These are phyloP conservation scores for Rhodophaea formosa DNA, from an alignment of 2,888 invertebrate genomes.

Conservation along the genomic window DNA sequence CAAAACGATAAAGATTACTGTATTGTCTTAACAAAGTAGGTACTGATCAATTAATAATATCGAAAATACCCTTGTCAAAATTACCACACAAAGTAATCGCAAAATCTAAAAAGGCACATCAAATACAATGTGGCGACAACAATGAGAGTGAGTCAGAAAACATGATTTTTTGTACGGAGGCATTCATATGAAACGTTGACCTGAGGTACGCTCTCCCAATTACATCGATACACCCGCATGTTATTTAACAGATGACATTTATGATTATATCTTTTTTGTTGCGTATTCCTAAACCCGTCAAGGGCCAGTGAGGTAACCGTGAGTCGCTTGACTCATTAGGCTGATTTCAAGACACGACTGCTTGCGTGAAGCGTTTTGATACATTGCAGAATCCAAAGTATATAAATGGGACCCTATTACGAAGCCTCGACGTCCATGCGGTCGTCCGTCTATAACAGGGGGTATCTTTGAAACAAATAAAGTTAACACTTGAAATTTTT, in stretches of 20 bases:
- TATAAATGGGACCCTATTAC: too few species aligned
- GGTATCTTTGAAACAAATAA: too few species aligned
- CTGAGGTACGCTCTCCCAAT: conserved; percentile 1
- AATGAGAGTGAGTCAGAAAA: conserved; percentile 5
- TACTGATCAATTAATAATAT: not conserved
- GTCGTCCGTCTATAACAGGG: too few species aligned
- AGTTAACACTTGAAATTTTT: too few species aligned
- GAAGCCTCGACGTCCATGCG: too few species aligned
- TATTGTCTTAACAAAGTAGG: not conserved
- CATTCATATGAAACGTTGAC: conserved; percentile 12
- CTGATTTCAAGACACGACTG: too few species aligned
- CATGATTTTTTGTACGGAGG: not conserved
- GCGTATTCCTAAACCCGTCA: not conserved
- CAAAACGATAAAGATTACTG: not conserved
- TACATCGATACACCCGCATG: not conserved
- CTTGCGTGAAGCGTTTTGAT: too few species aligned
- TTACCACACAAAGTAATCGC: not conserved
- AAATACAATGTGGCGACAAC: conserved; percentile 1
- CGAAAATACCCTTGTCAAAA: not conserved
- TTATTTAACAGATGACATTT: conserved; percentile 10
- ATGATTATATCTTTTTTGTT: not conserved
- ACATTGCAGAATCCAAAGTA: too few species aligned
- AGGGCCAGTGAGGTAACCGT: not conserved
- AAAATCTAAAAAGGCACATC: not conserved
- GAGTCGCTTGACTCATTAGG: too few species aligned